Evolutionary conservation across 37 sponge, comb jelly and placozoan genomes (phyloP), one percentile per base, ranked within the genome.

Genomic region (Spongilla lacustris): DNA sequence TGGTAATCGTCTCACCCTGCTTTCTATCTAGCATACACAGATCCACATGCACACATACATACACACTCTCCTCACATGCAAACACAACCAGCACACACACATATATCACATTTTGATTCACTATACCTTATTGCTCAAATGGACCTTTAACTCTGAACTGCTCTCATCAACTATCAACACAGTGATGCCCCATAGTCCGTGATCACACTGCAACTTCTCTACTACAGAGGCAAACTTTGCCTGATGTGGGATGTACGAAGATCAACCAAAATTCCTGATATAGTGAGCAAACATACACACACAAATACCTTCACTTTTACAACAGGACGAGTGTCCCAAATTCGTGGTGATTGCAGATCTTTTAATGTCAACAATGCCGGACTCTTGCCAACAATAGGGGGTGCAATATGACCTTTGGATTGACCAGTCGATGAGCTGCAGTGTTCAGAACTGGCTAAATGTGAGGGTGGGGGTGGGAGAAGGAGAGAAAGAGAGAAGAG

Each of bases 51-150:
- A 46, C 46, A 46, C 46, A 46, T 8, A 46, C 46, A 46, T 8
- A 46, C 46, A 46, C 46, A 46, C 46, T 10, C 46, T 10, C 46
- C 46, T 28, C 46, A 46, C 46, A 46, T 8, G 8, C 75, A 24
- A 22, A 29, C 75, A 74, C 75, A 29, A 32, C 1, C 75, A 46
- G 5, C 75, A 74, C 31, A 29, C 75, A 74, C 31, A 74, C 75
- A 29, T 26, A 21, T 28, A 74, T 33, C 31, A 24, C 75, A 29
- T 8, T 10, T 46, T 10, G 8, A 46, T 8, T 9, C 23, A 24
- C 81, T n/a, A 66, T 33, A 81, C 87, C 87, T 87, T 75, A 81
- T 87, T 81, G 81, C 87, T 81, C 26, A 87, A 67, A 38, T 80
- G 74, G 38, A 87, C 87, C 14, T 72, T 41, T 68, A 87, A 70